A percentile compares a stretch with the other conserved stretches of the same genome.
Evolutionary conservation across 2,888 invertebrate genomes (phyloP).

Genomic region (Hypsopygia costalis): DNA sequence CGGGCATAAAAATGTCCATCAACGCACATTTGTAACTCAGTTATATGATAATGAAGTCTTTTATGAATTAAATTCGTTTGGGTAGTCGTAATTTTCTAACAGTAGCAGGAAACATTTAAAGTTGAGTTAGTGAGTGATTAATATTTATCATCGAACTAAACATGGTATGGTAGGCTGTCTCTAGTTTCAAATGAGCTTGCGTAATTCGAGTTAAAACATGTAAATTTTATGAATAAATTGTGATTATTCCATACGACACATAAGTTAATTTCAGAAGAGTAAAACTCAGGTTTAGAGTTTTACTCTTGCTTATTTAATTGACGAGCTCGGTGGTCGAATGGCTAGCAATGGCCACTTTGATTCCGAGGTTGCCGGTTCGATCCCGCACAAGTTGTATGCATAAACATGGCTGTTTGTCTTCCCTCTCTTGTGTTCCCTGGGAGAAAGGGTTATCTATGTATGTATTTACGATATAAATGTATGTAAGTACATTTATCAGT

Average conservation of each 20-base stretch:
- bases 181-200: slow-evolving; percentile 27
- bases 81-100: slow-evolving; percentile 52
- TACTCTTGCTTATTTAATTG: no score
- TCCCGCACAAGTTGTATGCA: no score
- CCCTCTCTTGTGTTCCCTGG: no score
- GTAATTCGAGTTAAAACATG: slow-evolving; percentile 29
- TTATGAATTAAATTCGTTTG: slow-evolving; percentile 55
- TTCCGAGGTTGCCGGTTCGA: no score
- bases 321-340: neutral
- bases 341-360: no score
- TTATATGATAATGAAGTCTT: slow-evolving; percentile 65
- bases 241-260: slow-evolving; percentile 12
- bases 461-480: no score
- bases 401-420: no score
- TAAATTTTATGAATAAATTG: slow-evolving; percentile 43
- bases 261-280: neutral
- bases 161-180: no score
- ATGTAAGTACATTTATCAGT: no score
- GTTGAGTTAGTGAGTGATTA: slow-evolving; percentile 65
- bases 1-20: slow-evolving; percentile 27
- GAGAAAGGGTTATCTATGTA: no score
- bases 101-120: slow-evolving; percentile 72
- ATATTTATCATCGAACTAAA: slow-evolving; percentile 60
- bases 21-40: slow-evolving; percentile 41
- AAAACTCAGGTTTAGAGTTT: no score